Evolutionary conservation across 2,888 invertebrate genomes (phyloP), one percentile per base, ranked within the genome.

Genomic region (Xanthia icteritia): DNA sequence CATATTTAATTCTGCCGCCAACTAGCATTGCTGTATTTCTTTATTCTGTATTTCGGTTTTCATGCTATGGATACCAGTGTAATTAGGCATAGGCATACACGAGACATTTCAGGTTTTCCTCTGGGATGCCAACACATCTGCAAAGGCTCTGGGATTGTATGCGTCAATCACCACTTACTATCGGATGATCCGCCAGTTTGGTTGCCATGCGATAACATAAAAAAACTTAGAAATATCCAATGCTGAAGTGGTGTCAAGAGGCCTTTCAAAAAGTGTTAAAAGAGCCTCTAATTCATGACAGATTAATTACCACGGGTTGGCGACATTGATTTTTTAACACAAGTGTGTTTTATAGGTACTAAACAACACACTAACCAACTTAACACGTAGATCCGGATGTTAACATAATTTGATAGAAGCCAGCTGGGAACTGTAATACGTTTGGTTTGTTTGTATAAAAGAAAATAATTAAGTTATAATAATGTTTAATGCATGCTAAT

Each of bases 311-410:
- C 58, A 76, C 31, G 8, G n/a, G 17, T 68, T 27, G 9, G 36
- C 15, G 48, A n/a, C 48, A 77, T 64, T 74, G 54, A 15, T 48
- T 27, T 71, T 63, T 9, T 63, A 45, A 31, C 64, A 64, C 77
- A 20, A 23, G 1, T 17, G 2, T 56, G 42, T 51, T 76, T 27
- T 42, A 27, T 23, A 76, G 23, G 5, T 76, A 58, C 76, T 76
- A 76, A 76, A 23, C 23, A 51, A 51, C 15, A n/a, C 36, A 58
- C 78, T 77, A 79, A 79, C 11, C 27, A 79, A 77, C 65, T 42
- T 54, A 65, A 58, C 78, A 65, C 58, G 64, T 58, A 76, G 9
- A 65, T 65, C 42, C 27, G 9, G n/a, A 9, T 61, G 17, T 6
- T 68, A n/a, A 68, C 61, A 60, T 23, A 20, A 13, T n/a, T 20